Evolutionary conservation across 1,140 invertebrate genomes (phyloP).

Genomic region (Samia ricini): DNA sequence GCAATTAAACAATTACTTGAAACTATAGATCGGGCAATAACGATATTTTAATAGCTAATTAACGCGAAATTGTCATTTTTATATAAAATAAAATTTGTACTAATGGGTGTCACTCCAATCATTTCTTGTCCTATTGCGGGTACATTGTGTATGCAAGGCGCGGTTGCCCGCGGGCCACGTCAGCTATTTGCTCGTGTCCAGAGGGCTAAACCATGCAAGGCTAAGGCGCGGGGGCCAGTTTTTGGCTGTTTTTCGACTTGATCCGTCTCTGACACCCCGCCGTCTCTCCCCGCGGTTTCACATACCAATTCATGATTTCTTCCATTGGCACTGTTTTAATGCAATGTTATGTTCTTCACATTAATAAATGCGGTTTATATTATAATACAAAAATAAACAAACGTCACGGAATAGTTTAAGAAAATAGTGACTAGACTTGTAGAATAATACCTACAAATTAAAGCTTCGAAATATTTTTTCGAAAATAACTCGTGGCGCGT

Average conservation of each 20-base stretch:
- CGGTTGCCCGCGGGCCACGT: slow-evolving; percentile 65
- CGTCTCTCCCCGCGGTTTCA: slow-evolving; percentile 26
- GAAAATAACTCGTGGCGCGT: too few relatives aligned
- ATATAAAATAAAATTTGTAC: background rate
- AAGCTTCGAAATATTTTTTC: too few relatives aligned
- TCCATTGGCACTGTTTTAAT: background rate
- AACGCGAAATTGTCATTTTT: too few relatives aligned
- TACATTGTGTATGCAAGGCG: slow-evolving; percentile 74
- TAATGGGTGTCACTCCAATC: slow-evolving; percentile 33
- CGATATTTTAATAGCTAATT: too few relatives aligned
- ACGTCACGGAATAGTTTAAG: too few relatives aligned
- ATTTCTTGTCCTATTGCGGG: slow-evolving; percentile 30
- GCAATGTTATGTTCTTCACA: background rate
- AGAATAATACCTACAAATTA: too few relatives aligned
- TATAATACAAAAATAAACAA: too few relatives aligned
- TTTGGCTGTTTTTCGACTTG: slow-evolving; percentile 65
- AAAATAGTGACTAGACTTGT: too few relatives aligned
- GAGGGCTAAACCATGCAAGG: slow-evolving; percentile 77
- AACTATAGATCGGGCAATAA: too few relatives aligned
- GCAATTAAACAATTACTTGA: too few relatives aligned
- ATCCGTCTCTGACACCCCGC: slow-evolving; percentile 49
- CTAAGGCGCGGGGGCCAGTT: slow-evolving; percentile 71
- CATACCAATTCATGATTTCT: slow-evolving; percentile 1
- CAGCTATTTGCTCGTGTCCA: slow-evolving; percentile 76
- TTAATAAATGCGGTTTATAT: too few relatives aligned